Evolutionary conservation across 2,888 invertebrate genomes (phyloP).

Genomic region (Eupeodes latifasciatus): DNA sequence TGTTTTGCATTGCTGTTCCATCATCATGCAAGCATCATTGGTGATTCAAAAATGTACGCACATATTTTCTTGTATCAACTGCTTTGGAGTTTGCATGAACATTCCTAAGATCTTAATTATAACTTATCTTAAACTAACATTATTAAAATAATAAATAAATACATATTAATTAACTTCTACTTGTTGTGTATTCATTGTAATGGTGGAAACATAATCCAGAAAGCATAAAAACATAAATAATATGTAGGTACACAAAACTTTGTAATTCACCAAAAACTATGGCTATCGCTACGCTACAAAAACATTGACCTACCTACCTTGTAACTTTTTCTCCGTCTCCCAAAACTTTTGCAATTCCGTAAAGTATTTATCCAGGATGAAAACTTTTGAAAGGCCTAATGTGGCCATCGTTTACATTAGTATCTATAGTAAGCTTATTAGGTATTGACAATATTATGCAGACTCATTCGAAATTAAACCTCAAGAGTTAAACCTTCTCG

Average conservation of each 20-base stretch:
- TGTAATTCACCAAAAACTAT: background rate
- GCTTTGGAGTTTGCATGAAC: no score
- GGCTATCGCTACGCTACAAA: background rate
- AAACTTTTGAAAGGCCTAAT: constrained; percentile 97
- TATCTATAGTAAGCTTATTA: constrained; percentile 76
- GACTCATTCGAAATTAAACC: constrained; percentile 33
- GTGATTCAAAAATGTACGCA: background rate
- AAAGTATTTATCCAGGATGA: constrained; percentile 98
- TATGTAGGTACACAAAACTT: no score
- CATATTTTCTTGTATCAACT: background rate
- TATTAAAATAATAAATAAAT: no score
- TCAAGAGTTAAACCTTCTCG: background rate
- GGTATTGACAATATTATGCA: constrained; percentile 13
- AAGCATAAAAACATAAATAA: no score
- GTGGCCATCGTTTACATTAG: constrained; percentile 91
- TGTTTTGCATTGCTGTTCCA: background rate
- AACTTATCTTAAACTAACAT: no score
- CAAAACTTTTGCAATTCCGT: constrained; percentile 98
- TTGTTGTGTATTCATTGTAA: no score
- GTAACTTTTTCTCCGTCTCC: constrained; percentile 97
- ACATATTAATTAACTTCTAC: no score
- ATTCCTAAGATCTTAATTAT: no score
- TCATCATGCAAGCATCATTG: no score
- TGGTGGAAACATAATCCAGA: no score
- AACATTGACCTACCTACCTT: constrained; percentile 88